Conservation (phyloP, 2,888 invertebrate genomes). For the Heliconius aoede region DNA sequence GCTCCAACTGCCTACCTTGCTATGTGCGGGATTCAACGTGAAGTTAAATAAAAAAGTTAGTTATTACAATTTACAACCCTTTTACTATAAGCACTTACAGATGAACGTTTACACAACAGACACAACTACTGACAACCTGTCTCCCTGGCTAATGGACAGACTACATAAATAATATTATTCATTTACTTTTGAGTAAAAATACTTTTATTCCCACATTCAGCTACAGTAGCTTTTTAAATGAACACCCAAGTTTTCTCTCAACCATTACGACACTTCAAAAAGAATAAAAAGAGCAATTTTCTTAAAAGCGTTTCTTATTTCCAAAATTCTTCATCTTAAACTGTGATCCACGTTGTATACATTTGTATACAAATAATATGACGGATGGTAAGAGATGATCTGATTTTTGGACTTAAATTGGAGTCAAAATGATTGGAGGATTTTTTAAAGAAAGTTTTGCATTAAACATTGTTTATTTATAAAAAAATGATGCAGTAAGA, state of each 20-base stretch:
- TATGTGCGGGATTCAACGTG: too few species aligned
- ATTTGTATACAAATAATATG: background rate
- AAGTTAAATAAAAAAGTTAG: background rate
- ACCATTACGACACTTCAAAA: slow-evolving; percentile 27
- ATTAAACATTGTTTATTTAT: background rate
- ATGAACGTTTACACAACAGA: background rate
- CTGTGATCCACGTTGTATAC: slow-evolving; percentile 8
- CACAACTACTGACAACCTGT: background rate
- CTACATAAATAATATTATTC: slow-evolving; percentile 6
- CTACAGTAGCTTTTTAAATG: slow-evolving; percentile 18
- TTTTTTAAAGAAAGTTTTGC: background rate
- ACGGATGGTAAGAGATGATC: background rate
- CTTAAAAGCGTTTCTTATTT: slow-evolving; percentile 30
- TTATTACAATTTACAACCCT: background rate
- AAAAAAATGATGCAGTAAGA: background rate
- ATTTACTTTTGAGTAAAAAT: background rate
- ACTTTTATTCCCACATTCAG: slow-evolving; percentile 7
- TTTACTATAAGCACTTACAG: background rate
- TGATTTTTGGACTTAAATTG: background rate
- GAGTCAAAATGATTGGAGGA: background rate
- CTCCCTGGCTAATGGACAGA: background rate
- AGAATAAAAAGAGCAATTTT: slow-evolving; percentile 27
- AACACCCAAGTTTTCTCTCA: slow-evolving; percentile 22
- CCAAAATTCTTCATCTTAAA: slow-evolving; percentile 12
- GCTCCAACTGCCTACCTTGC: background rate